Percentiles rank a stretch among this genome's conserved stretches.
Evolutionary conservation across 2,888 invertebrate species (phyloP).

Genomic region (Drosophila kambysellisi): DNA sequence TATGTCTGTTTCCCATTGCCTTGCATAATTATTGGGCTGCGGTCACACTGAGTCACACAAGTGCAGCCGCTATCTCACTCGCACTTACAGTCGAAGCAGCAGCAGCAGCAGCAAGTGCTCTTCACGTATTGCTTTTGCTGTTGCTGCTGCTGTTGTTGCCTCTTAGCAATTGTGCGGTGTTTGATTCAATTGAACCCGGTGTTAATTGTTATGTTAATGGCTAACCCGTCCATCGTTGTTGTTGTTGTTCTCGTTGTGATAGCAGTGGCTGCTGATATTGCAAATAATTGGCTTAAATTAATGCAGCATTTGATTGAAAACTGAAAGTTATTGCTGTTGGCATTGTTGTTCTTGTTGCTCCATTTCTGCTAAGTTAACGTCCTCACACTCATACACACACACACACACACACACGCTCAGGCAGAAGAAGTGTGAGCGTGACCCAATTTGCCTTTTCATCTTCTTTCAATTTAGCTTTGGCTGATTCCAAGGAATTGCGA

Average conservation of each 20-base stretch:
- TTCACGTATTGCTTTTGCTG: constrained; percentile 2
- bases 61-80: constrained; percentile 32
- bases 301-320: constrained; percentile 64
- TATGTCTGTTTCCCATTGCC: constrained; percentile 44
- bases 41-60: constrained; percentile 61
- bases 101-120: not conserved
- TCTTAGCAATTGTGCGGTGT: constrained; percentile 16
- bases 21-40: constrained; percentile 58
- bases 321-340: constrained; percentile 36
- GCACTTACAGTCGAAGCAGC: not conserved
- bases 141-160: not conserved
- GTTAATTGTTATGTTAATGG: constrained; percentile 69
- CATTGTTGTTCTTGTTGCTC: constrained; percentile 8
- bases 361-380: constrained; percentile 33
- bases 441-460: constrained; percentile 37
- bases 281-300: constrained; percentile 62
- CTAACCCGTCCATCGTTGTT: constrained; percentile 4
- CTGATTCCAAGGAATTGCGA: constrained; percentile 19
- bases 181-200: constrained; percentile 71
- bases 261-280: constrained; percentile 25
- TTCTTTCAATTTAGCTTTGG: constrained; percentile 10
- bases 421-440: constrained; percentile 14
- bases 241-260: constrained; percentile 13
- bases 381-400: constrained; percentile 20
- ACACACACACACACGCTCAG: constrained; percentile 14